These are phyloP conservation scores for Cyrtonyx montezumae DNA, from an alignment of 2,113 vertebrate genomes.

Conservation along the genomic window DNA sequence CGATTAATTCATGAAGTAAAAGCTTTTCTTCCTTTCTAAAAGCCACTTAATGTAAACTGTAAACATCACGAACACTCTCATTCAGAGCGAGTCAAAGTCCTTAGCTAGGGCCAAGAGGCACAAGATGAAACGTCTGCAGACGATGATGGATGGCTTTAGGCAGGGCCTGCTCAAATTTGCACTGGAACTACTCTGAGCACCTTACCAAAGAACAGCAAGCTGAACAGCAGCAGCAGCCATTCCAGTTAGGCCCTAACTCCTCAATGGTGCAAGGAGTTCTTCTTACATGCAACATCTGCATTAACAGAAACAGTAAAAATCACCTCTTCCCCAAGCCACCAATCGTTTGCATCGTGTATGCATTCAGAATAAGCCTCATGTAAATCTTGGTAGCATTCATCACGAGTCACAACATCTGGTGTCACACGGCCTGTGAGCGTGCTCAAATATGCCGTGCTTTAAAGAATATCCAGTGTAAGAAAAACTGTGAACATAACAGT, in stretches of 20 bases:
- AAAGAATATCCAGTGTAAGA: not conserved
- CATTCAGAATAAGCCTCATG: not conserved
- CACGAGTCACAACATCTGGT: not conserved
- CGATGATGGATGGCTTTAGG: not conserved
- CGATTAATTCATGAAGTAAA: conserved; percentile 52
- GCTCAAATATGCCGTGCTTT: not conserved
- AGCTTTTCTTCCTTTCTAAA: conserved; percentile 62
- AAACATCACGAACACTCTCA: conserved; percentile 42
- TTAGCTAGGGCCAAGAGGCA: not conserved
- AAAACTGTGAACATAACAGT: not conserved
- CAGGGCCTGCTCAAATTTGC: conserved; percentile 13
- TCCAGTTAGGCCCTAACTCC: not conserved
- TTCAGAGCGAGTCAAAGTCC: not conserved
- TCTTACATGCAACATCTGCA: not conserved
- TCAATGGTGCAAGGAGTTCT: not conserved
- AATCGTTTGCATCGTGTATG: not conserved
- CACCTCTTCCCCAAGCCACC: not conserved
- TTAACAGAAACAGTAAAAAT: conserved; percentile 11
- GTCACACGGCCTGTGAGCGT: not conserved
- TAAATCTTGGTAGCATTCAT: not conserved
- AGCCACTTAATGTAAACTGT: conserved; percentile 55
- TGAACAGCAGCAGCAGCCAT: not conserved
- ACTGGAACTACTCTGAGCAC: not conserved
- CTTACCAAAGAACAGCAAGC: not conserved
- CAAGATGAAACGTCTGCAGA: not conserved